Base-by-base conservation (phyloP, 2,888 invertebrate genomes). In the Biston stratarius region DNA sequence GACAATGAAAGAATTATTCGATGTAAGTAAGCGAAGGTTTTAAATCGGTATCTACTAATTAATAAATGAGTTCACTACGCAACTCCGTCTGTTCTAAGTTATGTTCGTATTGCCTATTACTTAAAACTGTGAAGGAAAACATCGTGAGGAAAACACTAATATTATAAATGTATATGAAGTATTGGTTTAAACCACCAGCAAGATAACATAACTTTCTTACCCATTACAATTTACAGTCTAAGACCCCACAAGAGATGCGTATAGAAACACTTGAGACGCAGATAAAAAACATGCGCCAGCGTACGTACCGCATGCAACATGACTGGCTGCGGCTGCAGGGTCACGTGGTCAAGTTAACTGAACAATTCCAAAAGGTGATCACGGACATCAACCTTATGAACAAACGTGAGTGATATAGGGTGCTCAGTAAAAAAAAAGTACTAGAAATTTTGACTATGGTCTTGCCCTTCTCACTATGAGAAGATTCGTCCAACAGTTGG, bases 311-410 rank as follows among this genome's bases (percentile, higher is more conserved):
- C 57, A 84, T 96, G 77, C 96, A 97, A 84, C 95, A 95, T 74
- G 95, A 96, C 83, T 97, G 97, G 97, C 88, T 97, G 71, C 95
- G 97, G 56, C 95, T 96, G 73, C 97, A 97, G 85, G 96, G 96
- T 0, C 95, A 96, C 81, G 95, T 97, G 65, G 95, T 97, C 1
- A 94, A 94, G 69, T 85, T 97, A n/a, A 95, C 96, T 0, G 94
- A 96, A 67, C 96, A 97, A 74, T 94, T 97, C 69, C 96, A 96
- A 74, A 91, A 94, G 69, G 95, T 96, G 82, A 86, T 96, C 8
- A 94, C 95, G 44, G 96, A 97, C 72, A 95, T 96, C 64, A 96
- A 96, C 85, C 91, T 97, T 14, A 90, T 96, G 9, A 95, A 94
- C 69, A 97, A 97, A 90, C 97, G 96, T 96, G 81, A 91, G 93